Evolutionary conservation across 2,113 vertebrate species (phyloP), one percentile per base, ranked within the genome.

Genomic region (Pycnonotus jocosus): DNA sequence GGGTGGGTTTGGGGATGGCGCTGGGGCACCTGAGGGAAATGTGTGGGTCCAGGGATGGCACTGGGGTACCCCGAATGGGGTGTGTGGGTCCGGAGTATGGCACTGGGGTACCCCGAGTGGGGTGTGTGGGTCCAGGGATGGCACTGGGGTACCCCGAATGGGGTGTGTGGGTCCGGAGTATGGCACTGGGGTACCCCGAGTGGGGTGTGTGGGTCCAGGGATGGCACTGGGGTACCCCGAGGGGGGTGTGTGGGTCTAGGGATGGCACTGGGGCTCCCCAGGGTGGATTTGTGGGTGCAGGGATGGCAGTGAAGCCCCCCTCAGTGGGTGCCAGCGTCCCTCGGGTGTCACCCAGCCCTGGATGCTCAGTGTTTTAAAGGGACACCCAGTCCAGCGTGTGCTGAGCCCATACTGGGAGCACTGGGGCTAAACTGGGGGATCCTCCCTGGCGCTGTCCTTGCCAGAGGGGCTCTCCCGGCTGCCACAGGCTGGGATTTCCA

Each of bases 201-300:
- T 48, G 45, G 45, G 45, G 45, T 21, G 16, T 1, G 28, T n/a
- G 37, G 35, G 25, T 7, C 15, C 3, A 0, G 45, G 16, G 1
- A 3, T 3, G 4, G 30, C 54, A 15, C 1, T 15, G 56, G 48
- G 5, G 42, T 1, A 3, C 11, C 25, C 16, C 1, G 0, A 11
- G 23, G 2, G 4, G 51, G 15, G 2, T 37, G 12, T 0, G 15
- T 35, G 48, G 40, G 20, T 10, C 10, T 3, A 3, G 17, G 13
- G 2, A n/a, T 14, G 68, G 64, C 44, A 15, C 3, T 9, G 57
- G 27, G 13, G 27, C 1, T 1, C 15, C 35, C 60, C 6, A 1
- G 3, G 8, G 12, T 10, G 57, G 33, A 4, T 30, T 2, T 1
- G 12, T 37, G 69, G 27, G 27, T 30, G 31, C 3, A 0, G 21